Base-by-base conservation (phyloP, 2,888 invertebrate genomes). In the Chrysolina haemoptera region DNA sequence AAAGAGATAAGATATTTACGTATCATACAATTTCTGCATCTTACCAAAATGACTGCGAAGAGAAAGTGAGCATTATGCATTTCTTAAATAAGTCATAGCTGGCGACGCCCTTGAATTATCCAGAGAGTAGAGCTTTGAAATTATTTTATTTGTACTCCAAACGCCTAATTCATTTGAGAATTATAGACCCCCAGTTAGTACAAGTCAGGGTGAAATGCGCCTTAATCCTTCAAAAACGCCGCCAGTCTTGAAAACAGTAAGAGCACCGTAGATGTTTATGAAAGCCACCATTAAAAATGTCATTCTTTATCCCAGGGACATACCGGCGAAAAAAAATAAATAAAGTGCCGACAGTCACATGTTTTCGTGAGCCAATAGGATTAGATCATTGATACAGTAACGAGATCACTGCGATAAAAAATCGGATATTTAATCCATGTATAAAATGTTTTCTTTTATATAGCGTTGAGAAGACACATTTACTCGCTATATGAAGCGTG, bases 331-430 rank as follows among this genome's bases (percentile, higher is more conserved):
- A 78, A 76, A 70, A 76, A 76, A 70, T 75, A 65, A 65, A 67
- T 67, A 53, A 71, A 77, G 78, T 77, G 80, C 82, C 82, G 80
- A 79, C 82, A 75, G 78, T 79, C 78, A 76, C 72, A 79, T 78
- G 76, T 78, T 80, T 83, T 84, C 76, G 79, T 83, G 80, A 78
- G 73, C 78, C 82, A 85, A 85, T 84, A 76, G 85, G 85, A 84
- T 85, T 85, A 85, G 75, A 74, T 75, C 78, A 77, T 68, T 80
- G 82, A 81, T 81, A 81, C 76, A 70, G 75, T 76, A 78, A 76
- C 75, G 67, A 78, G 76, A 80, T 80, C 70, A 55, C 14, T 12
- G 53, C 40, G 67, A 67, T 67, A 50, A 67, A 67, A 66, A 67
- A 53, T 53, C 35, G 40, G 41, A 53, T 53, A 67, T 53, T 67